Conservation (phyloP, 2,888 invertebrate species). For the Antheraea yamamai region DNA sequence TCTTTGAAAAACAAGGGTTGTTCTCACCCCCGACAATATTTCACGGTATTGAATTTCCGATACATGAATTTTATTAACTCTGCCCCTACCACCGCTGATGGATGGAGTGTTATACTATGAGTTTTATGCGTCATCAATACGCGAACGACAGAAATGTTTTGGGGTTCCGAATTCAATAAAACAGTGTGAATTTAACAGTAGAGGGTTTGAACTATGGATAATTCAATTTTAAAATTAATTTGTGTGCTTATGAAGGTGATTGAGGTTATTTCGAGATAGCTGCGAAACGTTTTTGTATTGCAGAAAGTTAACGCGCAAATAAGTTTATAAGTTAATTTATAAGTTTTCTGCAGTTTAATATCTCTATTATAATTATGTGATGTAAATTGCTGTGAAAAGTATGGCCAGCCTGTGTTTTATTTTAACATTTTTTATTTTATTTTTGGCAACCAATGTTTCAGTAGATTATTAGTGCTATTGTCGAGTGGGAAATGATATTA, state of each 20-base stretch:
- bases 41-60: slow-evolving; percentile 80
- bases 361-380: too few species aligned
- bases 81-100: slow-evolving; percentile 64
- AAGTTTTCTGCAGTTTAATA: too few species aligned
- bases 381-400: too few species aligned
- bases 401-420: too few species aligned
- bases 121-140: slow-evolving; percentile 78
- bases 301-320: background rate
- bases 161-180: slow-evolving; percentile 38
- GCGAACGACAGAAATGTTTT: slow-evolving; percentile 55
- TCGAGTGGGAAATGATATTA: too few species aligned
- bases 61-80: slow-evolving; percentile 82
- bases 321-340: too few species aligned
- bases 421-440: too few species aligned
- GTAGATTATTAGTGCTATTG: too few species aligned
- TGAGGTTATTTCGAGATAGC: background rate
- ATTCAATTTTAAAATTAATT: slow-evolving; percentile 6
- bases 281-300: background rate
- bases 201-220: slow-evolving; percentile 45
- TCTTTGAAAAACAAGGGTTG: slow-evolving; percentile 63
- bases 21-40: slow-evolving; percentile 71
- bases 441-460: too few species aligned
- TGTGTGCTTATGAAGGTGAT: background rate
- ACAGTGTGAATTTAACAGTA: slow-evolving; percentile 49
- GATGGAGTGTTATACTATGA: slow-evolving; percentile 73